Evolutionary conservation across 2,888 invertebrate species (phyloP), one percentile per base, ranked within the genome.

Genomic region (Campoletis raptor): DNA sequence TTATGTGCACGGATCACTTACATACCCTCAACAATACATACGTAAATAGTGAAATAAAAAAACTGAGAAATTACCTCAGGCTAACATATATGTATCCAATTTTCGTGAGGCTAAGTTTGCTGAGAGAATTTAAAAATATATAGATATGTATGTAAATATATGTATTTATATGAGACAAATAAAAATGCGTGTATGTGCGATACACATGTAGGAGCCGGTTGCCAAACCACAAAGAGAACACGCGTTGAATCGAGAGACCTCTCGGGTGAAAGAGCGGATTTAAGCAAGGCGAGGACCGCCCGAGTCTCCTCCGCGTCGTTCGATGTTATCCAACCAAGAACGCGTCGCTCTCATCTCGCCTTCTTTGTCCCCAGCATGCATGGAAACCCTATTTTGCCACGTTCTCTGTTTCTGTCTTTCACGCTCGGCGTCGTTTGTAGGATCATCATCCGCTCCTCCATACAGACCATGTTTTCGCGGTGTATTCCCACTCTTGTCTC

Each of bases 321-420:
- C 86, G 88, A 90, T 90, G 89, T 90, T 89, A 88, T 90, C 88
- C 89, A 91, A 89, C 89, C 88, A 85, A 88, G 86, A 48, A 89
- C 87, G 88, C 87, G 88, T 87, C 88, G 88, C 87, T 89, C 69
- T 74, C 86, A 85, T 84, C 87, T 87, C 86, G 85, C 85, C 81
- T 83, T 82, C 82, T 78, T 79, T 77, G 76, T 76, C 70, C 82
- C 48, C 69, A 30, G 30, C 30, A 45, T 82, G 45, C 70, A 82
- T 45, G 77, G 77, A 77, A 83, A 70, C 79, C 87, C 89, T 85
- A 82, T 85, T 88, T 89, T 64, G 57, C 57, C 89, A 88, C 90
- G 89, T 87, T 83, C 88, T 89, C 88, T 83, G 85, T 87, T 86
- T 87, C 89, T 88, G 83, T 88, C 87, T 84, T 84, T 86, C 85